Conservation (phyloP, 2,888 invertebrate genomes). For the Lasioglossum morio region DNA sequence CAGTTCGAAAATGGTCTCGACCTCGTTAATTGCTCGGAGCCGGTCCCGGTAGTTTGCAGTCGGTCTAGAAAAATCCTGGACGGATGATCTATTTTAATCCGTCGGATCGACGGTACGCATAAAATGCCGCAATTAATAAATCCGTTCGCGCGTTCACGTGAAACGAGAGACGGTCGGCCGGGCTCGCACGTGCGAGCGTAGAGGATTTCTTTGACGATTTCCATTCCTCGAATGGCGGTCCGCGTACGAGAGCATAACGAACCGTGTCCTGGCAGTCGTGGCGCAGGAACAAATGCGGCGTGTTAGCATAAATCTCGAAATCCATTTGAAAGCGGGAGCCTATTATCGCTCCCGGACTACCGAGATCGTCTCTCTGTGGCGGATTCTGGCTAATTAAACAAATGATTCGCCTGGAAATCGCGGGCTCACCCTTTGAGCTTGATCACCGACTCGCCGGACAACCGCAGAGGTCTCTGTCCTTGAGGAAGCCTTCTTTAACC, state of each 20-base stretch:
- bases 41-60: not conserved
- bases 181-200: conserved; percentile 44
- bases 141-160: conserved; percentile 47
- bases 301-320: conserved; percentile 84
- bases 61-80: conserved; percentile 3
- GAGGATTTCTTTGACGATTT: conserved; percentile 63
- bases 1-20: not conserved
- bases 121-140: conserved; percentile 53
- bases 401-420: conserved; percentile 78
- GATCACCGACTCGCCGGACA: conserved; percentile 58
- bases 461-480: not conserved
- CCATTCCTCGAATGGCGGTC: conserved; percentile 51
- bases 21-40: not conserved
- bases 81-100: conserved; percentile 9
- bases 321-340: conserved; percentile 84
- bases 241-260: conserved; percentile 57
- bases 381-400: conserved; percentile 81
- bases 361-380: conserved; percentile 69
- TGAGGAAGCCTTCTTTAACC: conserved; percentile 6
- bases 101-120: conserved; percentile 26
- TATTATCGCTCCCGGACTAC: conserved; percentile 76
- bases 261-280: conserved; percentile 51
- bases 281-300: conserved; percentile 82
- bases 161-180: conserved; percentile 46
- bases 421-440: conserved; percentile 79